These are phyloP conservation scores for Orycteropus afer DNA, from an alignment of 2,113 vertebrate genomes.

Conservation along the genomic window DNA sequence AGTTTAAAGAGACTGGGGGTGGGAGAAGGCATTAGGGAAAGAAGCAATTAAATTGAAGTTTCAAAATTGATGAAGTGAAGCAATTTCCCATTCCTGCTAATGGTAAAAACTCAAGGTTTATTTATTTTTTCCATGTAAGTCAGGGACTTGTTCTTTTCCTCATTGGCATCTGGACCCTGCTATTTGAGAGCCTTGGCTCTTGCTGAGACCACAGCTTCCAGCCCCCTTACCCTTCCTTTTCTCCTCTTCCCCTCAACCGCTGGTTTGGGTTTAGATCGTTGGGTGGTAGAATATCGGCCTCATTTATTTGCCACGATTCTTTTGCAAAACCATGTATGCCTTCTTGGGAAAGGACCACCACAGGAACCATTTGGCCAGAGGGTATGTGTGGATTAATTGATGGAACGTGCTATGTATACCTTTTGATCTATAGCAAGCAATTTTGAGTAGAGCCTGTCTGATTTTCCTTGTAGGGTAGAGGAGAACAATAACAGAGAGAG, in stretches of 20 bases:
- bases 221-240: neutral
- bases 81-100: constrained; percentile 7
- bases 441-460: neutral
- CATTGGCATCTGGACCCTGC: neutral
- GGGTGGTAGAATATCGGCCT: neutral
- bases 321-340: neutral
- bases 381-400: neutral
- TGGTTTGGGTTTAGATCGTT: neutral
- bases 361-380: neutral
- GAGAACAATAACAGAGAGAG: neutral
- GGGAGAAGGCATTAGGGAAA: constrained; percentile 17
- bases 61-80: constrained; percentile 57
- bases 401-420: neutral
- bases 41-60: constrained; percentile 62
- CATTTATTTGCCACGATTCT: neutral
- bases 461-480: neutral
- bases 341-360: neutral
- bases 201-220: neutral
- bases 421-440: neutral
- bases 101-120: neutral
- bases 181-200: neutral
- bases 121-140: constrained; percentile 32
- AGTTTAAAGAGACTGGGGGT: constrained; percentile 45
- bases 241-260: neutral
- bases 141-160: constrained; percentile 38